phyloP scores from a whole-genome alignment of 1,140 invertebrate species.

The Caenorhabditis briggsae region DNA sequence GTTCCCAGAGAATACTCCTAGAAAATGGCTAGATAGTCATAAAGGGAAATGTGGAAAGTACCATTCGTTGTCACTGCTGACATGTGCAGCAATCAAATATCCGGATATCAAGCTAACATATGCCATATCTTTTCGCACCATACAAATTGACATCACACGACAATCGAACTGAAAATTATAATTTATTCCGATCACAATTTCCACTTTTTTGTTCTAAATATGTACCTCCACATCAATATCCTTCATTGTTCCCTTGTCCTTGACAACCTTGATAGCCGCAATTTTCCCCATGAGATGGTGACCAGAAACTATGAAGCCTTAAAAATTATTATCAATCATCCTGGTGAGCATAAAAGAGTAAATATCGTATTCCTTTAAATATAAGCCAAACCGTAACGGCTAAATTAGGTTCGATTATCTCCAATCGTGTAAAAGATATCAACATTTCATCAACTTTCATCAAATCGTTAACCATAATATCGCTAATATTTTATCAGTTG shows the following conservation, averaged over 20 bases:
- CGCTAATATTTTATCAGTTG: no score
- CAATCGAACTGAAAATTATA: constrained; percentile 79
- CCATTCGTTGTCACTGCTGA: constrained; percentile 60
- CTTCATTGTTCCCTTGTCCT: constrained; percentile 78
- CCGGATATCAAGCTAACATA: constrained; percentile 80
- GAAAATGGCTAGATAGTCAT: constrained; percentile 58
- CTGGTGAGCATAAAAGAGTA: no score
- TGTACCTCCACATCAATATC: constrained; percentile 79
- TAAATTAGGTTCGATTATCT: no score
- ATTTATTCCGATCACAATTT: neutral
- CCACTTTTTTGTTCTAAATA: constrained; percentile 5
- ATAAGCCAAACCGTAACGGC: no score
- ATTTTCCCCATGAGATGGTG: constrained; percentile 78
- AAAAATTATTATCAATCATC: neutral
- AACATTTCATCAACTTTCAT: no score
- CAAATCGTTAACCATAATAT: no score
- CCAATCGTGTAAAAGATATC: no score
- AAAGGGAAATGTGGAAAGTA: constrained; percentile 71
- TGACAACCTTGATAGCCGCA: constrained; percentile 77
- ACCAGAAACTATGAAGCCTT: constrained; percentile 55
- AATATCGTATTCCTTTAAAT: no score
- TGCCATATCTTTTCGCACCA: constrained; percentile 77
- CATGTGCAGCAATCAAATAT: constrained; percentile 78
- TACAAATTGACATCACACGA: constrained; percentile 79
- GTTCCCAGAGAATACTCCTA: constrained; percentile 79